phyloP scores from a whole-genome alignment of 2,888 invertebrate genomes.

The Polymixis lichenea region DNA sequence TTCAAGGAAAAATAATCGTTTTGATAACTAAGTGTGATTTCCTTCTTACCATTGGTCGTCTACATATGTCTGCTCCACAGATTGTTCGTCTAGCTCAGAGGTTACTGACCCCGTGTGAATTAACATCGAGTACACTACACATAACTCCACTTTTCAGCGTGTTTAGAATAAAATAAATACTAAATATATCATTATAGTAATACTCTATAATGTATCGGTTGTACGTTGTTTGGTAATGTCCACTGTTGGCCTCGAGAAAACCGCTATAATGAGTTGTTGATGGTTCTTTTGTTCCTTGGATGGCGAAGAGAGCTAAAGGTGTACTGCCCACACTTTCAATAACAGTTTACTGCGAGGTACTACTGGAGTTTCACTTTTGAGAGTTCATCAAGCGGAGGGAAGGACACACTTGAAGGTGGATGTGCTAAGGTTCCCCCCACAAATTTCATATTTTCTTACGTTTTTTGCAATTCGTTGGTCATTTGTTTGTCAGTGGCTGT shows the following conservation, averaged over 20 bases:
- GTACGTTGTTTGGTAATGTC: constrained; percentile 2
- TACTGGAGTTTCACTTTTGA: too few relatives aligned
- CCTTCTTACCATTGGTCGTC: background rate
- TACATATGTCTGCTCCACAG: constrained; percentile 21
- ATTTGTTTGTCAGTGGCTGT: too few relatives aligned
- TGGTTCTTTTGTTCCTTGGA: background rate
- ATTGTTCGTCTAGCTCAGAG: constrained; percentile 36
- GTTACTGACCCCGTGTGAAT: constrained; percentile 54
- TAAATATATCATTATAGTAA: constrained; percentile 39
- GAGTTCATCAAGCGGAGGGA: too few relatives aligned
- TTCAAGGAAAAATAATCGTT: background rate
- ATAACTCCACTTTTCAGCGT: constrained; percentile 57
- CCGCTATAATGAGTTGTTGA: constrained; percentile 2
- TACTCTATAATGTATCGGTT: constrained; percentile 23
- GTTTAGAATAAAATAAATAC: constrained; percentile 60
- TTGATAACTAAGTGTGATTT: too few relatives aligned
- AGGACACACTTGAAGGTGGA: too few relatives aligned
- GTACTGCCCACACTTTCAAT: background rate
- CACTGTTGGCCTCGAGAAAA: background rate
- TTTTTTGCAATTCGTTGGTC: too few relatives aligned
- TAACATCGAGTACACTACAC: constrained; percentile 42
- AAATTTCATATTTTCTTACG: too few relatives aligned
- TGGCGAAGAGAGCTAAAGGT: too few relatives aligned
- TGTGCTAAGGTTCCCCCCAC: too few relatives aligned
- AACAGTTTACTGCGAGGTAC: background rate